Base-by-base conservation (phyloP, 1,140 invertebrate genomes). In the Caenorhabditis latens region DNA sequence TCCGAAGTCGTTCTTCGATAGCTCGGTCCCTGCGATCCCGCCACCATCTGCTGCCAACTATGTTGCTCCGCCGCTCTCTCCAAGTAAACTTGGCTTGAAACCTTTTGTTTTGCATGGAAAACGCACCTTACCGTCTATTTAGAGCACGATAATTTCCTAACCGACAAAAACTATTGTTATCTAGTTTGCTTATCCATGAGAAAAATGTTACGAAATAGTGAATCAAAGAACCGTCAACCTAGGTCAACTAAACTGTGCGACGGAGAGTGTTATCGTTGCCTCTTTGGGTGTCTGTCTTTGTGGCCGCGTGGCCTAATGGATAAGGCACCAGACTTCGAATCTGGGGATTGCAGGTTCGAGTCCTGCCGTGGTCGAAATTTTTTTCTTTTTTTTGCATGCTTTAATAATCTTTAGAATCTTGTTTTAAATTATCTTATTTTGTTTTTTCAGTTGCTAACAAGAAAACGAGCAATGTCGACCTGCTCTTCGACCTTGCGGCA, bases 331-430 rank as follows among this genome's bases (percentile, higher is more conserved):
- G 63, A 65, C 24, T 32, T 65, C 63, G 63, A 11, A 65, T 65
- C 63, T 40, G 63, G 63, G 63, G 63, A 65, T 71, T 71, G 65
- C 65, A 46, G 65, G 40, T 71, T 71, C n/a, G 65, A 71, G 40
- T 43, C 65, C 65, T 46, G 42, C 43, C 40, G 42, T 71, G 65
- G 16, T 71, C 43, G 42, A 24, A 63, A 24, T 63, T 11, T 63
- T 48, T 48, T 71, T 46, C 5, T 65, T 42, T 65, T 65, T 43
- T 4, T 42, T 48, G 5, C 5, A 0, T 46, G 46, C 2, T 32
- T 32, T 32, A 32, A 32, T 32, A 32, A 32, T 32, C 0, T 32
- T 32, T 32, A 32, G 2, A 32, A 0, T 32, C 0, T 0, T 32
- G 32, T 32, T 32, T 40, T 9, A 40, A 67, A 4, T 14, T 1